phyloP scores from a whole-genome alignment of 2,888 invertebrate genomes.

The Cephus runcator region DNA sequence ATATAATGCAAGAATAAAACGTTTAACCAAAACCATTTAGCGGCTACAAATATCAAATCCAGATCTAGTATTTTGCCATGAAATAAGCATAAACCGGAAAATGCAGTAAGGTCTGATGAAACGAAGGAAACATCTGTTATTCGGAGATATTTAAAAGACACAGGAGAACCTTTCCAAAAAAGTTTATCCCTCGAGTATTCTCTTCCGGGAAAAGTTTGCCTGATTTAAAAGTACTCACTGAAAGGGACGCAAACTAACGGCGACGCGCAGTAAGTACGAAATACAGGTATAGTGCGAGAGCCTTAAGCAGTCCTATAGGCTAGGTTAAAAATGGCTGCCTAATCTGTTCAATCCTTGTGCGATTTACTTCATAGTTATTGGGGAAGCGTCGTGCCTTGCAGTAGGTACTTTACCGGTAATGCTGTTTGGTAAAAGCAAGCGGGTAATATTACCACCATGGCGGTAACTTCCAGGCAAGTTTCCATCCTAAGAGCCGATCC shows the following conservation, averaged over 20 bases:
- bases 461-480: constrained; percentile 9
- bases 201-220: not conserved
- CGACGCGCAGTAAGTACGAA: not conserved
- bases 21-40: not conserved
- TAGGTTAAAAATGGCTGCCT: not conserved
- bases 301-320: not conserved
- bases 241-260: not conserved
- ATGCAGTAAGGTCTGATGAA: not conserved
- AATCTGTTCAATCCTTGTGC: not conserved
- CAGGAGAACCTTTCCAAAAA: not conserved
- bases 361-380: not conserved
- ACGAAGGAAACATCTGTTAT: not conserved
- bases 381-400: not conserved
- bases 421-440: not conserved
- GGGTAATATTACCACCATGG: not conserved
- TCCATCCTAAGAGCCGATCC: constrained; percentile 40
- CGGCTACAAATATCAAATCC: not conserved
- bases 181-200: not conserved
- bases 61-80: not conserved
- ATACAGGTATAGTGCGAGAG: not conserved
- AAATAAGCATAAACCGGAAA: not conserved
- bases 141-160: not conserved
- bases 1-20: not conserved
- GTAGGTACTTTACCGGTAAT: not conserved
- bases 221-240: not conserved